These are phyloP conservation scores for Lepisosteus oculatus DNA, from an alignment of 2,113 vertebrate species.

Conservation along the genomic window DNA sequence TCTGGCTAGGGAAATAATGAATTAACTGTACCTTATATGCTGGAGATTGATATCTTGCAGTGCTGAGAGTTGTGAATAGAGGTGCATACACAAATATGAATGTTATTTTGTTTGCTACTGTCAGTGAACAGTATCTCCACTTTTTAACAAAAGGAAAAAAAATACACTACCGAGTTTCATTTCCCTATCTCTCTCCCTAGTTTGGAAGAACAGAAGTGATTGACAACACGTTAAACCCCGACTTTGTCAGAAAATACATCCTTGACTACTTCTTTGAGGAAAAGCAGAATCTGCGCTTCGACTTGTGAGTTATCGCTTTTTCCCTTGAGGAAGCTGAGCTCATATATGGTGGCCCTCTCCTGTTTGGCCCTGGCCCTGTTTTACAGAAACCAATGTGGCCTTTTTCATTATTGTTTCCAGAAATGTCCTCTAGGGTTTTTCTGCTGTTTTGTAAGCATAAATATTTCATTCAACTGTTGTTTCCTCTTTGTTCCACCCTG, in stretches of 20 bases:
- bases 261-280: conserved; percentile 95
- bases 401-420: background rate
- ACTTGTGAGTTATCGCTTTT: conserved; percentile 80
- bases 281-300: conserved; percentile 92
- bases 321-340: background rate
- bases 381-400: no score
- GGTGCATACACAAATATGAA: no score
- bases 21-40: no score
- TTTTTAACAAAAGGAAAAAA: no score
- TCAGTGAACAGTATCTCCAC: no score
- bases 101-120: no score
- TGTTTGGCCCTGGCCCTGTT: no score
- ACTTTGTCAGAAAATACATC: conserved; percentile 91
- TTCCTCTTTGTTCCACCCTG: background rate
- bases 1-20: no score
- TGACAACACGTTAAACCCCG: conserved; percentile 89
- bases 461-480: background rate
- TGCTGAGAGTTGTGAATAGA: no score
- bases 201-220: conserved; percentile 92
- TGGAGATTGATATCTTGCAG: no score
- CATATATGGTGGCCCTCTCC: no score
- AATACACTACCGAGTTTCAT: background rate
- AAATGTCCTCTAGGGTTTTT: background rate
- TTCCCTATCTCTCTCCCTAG: conserved; percentile 47
- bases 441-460: background rate